Base-by-base conservation (phyloP, 2,797 vertebrate species). In the Moxostoma hubbsi region DNA sequence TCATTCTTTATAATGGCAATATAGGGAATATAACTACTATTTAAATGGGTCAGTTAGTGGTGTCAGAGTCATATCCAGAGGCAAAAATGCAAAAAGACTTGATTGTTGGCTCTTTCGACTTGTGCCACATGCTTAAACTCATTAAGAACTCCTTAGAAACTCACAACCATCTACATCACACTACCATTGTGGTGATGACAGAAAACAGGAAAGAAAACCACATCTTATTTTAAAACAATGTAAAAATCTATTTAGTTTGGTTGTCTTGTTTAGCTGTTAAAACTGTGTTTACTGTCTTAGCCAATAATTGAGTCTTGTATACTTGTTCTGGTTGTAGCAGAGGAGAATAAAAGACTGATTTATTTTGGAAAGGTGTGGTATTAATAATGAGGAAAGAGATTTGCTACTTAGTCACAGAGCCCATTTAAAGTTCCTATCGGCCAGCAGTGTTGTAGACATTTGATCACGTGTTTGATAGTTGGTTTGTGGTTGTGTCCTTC, bases 401-500 rank as follows among this genome's bases (percentile, higher is more conserved):
- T 36, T 36, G 36, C 36, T 36, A 36, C 36, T 36, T 36, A 4
- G 3, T 36, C 36, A 36, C 36, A 36, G 36, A 36, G 36, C 36
- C 36, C 3, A 36, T 36, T 36, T 36, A 36, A 36, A 59, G 9
- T 5, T 59, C 54, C 4, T 9, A 9, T 36, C 36, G 36, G n/a
- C 12, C 43, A 46, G 13, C 8, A 46, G 5, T 3, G 4, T 12
- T 45, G 24, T 36, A 64, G 12, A 50, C 16, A 36, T 15, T 66
- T 67, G 15, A 15, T 76, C 63, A 75, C 73, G 49, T 36, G 16
- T 36, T 36, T 24, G 8, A n/a, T 3, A n/a, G 43, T 49, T 75
- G 53, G 53, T 67, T 75, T 76, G 53, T 67, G 74, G 74, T 67
- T 49, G 6, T 12, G 16, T 0, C 4, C 50, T 67, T 67, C 46